Conservation (phyloP, 2,888 invertebrate genomes). For the Nomada flava region DNA sequence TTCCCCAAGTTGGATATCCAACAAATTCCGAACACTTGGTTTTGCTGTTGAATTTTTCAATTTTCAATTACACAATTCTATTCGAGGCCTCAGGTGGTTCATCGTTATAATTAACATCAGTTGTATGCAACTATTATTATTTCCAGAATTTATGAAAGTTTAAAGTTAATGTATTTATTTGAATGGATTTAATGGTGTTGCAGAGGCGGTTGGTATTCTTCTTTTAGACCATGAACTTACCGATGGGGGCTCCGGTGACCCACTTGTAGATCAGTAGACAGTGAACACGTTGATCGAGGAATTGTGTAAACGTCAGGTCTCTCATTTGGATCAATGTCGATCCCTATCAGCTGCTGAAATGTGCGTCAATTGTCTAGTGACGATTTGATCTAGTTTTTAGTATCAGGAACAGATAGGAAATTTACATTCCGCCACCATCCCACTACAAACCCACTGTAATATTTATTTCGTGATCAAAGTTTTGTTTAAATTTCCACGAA, state of each 20-base stretch:
- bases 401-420: not conserved
- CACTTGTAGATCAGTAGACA: slow-evolving; percentile 33
- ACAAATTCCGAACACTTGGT: no score
- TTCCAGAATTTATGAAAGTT: not conserved
- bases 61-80: no score
- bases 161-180: not conserved
- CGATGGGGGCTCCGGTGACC: slow-evolving; percentile 7
- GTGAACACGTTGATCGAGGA: slow-evolving; percentile 23
- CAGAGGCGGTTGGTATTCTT: not conserved
- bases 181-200: not conserved
- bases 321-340: slow-evolving; percentile 50
- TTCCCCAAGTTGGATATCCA: no score
- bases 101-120: no score
- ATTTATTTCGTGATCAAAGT: not conserved
- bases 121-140: no score
- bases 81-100: no score
- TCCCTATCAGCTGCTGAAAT: slow-evolving; percentile 24
- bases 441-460: not conserved
- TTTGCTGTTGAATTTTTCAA: no score
- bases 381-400: not conserved
- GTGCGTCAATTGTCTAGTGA: slow-evolving; percentile 15
- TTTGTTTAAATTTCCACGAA: slow-evolving; percentile 4
- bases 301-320: slow-evolving; percentile 35
- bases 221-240: slow-evolving; percentile 22
- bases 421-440: not conserved